phyloP scores from a whole-genome alignment of 2,113 vertebrate genomes.

The Agelaius tricolor region DNA sequence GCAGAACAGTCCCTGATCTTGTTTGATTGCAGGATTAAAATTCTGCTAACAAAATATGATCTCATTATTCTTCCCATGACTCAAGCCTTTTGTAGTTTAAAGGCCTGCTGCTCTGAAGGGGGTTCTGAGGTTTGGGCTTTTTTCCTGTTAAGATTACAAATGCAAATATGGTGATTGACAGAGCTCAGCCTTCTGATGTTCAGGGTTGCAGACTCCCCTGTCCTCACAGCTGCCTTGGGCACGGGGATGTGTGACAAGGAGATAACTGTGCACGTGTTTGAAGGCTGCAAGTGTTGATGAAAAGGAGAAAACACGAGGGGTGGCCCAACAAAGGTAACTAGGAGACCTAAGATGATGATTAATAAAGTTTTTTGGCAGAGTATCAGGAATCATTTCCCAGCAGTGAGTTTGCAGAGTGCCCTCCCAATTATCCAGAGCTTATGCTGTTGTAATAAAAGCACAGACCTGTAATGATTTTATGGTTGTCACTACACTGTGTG shows the following conservation, averaged over 20 bases:
- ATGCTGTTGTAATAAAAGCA: neutral
- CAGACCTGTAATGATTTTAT: neutral
- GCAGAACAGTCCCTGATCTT: neutral
- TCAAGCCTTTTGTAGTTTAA: slow-evolving; percentile 39
- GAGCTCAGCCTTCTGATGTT: slow-evolving; percentile 43
- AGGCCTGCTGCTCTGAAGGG: neutral
- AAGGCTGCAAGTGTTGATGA: slow-evolving; percentile 7
- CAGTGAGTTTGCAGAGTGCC: neutral
- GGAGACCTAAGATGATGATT: neutral
- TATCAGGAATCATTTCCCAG: neutral
- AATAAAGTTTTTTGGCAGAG: neutral
- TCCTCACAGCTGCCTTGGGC: neutral
- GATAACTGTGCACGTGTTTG: neutral
- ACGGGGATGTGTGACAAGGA: neutral
- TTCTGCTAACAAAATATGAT: slow-evolving; percentile 20
- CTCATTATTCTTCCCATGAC: slow-evolving; percentile 37
- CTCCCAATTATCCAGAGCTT: neutral
- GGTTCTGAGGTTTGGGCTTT: neutral
- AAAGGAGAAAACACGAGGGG: neutral
- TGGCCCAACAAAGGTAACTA: slow-evolving; percentile 3
- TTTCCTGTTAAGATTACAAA: neutral
- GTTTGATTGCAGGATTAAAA: slow-evolving; percentile 43
- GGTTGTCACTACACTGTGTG: neutral
- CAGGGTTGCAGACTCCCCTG: neutral
- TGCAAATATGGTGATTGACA: slow-evolving; percentile 35